phyloP scores from a whole-genome alignment of 2,113 vertebrate species.

The Zosterops lateralis region DNA sequence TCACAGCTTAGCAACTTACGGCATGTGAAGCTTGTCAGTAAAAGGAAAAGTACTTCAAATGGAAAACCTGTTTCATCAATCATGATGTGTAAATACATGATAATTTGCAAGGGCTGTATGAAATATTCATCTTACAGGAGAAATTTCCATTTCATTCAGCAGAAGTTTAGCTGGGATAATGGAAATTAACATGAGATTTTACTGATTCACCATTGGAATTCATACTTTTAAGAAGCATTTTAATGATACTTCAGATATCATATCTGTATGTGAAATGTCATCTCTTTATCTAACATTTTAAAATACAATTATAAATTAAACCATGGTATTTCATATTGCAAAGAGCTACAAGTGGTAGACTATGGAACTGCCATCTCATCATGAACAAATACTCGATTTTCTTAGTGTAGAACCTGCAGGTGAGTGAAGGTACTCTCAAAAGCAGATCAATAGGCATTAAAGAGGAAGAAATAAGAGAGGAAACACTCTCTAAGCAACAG shows the following conservation, averaged over 20 bases:
- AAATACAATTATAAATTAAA: slow-evolving; percentile 17
- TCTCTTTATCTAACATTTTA: neutral
- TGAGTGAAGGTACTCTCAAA: slow-evolving; percentile 36
- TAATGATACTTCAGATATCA: neutral
- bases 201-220: neutral
- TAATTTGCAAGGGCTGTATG: neutral
- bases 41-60: neutral
- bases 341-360: slow-evolving; percentile 25
- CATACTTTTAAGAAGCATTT: neutral
- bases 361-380: slow-evolving; percentile 42
- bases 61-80: neutral
- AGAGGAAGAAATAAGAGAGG: slow-evolving; percentile 67
- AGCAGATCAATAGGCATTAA: slow-evolving; percentile 55
- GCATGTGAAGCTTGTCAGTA: neutral
- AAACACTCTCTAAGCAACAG: neutral
- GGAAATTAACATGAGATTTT: neutral
- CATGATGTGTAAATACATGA: neutral
- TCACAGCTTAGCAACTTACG: neutral
- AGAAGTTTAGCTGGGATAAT: neutral
- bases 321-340: neutral
- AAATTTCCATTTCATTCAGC: neutral
- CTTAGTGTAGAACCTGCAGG: slow-evolving; percentile 10
- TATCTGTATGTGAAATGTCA: neutral
- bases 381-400: slow-evolving; percentile 34
- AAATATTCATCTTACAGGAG: neutral